These are phyloP conservation scores for Trididemnum clinides DNA, from an alignment of 23 tunicate genomes.

Conservation along the genomic window DNA sequence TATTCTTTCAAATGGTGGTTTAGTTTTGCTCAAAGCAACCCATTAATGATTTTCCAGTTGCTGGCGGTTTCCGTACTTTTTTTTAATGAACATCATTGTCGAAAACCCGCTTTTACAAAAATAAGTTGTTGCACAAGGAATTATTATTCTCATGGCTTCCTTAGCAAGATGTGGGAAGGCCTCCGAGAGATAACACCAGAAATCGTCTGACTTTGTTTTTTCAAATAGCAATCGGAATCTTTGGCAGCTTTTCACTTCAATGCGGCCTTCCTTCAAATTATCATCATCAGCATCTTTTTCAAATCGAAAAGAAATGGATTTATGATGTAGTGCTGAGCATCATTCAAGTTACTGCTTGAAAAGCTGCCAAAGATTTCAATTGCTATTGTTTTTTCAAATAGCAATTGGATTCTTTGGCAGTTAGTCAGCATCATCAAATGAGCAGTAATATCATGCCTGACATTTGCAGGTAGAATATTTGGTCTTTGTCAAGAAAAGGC, in stretches of 20 bases:
- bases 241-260: too few relatives aligned
- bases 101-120: too few relatives aligned
- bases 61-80: too few relatives aligned
- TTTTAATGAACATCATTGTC: too few relatives aligned
- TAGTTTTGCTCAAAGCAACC: too few relatives aligned
- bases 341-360: background rate
- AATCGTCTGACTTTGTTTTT: background rate
- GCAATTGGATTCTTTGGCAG: too few relatives aligned
- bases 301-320: background rate
- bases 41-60: too few relatives aligned
- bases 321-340: background rate
- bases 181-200: background rate
- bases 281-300: background rate
- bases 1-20: too few relatives aligned
- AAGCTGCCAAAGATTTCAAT: background rate
- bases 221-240: background rate
- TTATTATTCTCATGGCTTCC: background rate
- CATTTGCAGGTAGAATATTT: background rate
- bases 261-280: background rate
- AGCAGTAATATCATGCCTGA: background rate
- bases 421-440: background rate
- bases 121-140: background rate
- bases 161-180: background rate
- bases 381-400: too few relatives aligned
- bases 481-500: background rate